Evolutionary conservation across 1,140 invertebrate species (phyloP).

Genomic region (Zaprionus inermis): DNA sequence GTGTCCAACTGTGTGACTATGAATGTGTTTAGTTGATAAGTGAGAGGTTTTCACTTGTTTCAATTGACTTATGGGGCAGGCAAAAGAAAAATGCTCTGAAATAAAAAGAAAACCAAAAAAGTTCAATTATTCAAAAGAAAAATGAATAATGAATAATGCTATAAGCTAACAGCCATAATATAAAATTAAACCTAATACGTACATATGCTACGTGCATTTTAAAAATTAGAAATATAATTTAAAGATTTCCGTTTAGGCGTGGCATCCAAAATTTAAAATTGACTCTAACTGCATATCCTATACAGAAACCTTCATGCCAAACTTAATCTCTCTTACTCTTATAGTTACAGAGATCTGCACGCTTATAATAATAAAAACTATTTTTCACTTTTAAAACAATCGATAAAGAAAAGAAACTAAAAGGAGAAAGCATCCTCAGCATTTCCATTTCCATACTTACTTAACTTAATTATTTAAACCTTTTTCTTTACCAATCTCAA

Average conservation of each 20-base stretch:
- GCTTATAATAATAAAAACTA: too few species aligned
- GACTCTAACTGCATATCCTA: too few species aligned
- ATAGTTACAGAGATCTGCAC: too few species aligned
- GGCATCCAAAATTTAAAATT: too few species aligned
- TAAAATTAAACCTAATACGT: too few species aligned
- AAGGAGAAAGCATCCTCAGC: background rate
- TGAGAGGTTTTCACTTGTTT: constrained; percentile 10
- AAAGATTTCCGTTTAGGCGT: too few species aligned
- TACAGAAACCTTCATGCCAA: too few species aligned
- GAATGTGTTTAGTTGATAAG: constrained; percentile 1
- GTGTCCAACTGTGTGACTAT: background rate
- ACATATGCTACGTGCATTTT: too few species aligned
- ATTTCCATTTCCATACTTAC: background rate
- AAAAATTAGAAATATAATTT: too few species aligned
- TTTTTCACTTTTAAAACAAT: too few species aligned
- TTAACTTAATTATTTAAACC: background rate
- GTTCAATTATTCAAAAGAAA: background rate
- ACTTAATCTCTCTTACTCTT: too few species aligned
- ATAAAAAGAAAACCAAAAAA: background rate
- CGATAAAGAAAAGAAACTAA: background rate
- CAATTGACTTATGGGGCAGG: background rate
- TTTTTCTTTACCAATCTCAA: constrained; percentile 3
- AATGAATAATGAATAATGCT: background rate
- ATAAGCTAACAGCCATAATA: too few species aligned
- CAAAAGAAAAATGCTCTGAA: background rate